Percentiles rank a stretch among this genome's conserved stretches.
Conservation (phyloP, 92 coral and sea anemone species). For the Siderastrea siderea region DNA sequence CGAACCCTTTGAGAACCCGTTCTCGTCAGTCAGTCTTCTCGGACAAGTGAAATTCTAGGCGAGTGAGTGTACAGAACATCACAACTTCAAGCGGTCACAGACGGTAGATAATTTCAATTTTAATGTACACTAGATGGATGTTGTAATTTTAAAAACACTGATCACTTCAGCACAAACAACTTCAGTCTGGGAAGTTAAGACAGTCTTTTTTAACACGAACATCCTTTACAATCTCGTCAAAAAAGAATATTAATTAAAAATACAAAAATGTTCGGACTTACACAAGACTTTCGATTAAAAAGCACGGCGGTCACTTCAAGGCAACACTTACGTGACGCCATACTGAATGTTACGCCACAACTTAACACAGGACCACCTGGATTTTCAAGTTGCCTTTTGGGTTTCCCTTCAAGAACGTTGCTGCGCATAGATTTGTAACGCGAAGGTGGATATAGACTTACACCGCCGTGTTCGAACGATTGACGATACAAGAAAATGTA, state of each 20-base stretch:
- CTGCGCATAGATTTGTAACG: background rate
- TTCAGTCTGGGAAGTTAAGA: background rate
- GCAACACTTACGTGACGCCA: background rate
- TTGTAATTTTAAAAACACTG: slow-evolving; percentile 18
- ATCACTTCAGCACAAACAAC: slow-evolving; percentile 4
- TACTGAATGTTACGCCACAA: background rate
- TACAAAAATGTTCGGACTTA: slow-evolving; percentile 1
- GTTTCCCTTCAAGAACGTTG: background rate
- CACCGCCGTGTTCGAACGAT: background rate
- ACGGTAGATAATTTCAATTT: slow-evolving; percentile 23
- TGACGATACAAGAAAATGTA: background rate
- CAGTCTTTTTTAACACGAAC: background rate
- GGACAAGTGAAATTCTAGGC: too few relatives aligned
- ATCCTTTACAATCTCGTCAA: slow-evolving; percentile 37
- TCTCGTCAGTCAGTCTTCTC: too few relatives aligned
- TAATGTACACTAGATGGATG: slow-evolving; percentile 10
- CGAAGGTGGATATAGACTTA: background rate
- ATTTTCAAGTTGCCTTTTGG: background rate
- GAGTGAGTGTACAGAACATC: too few relatives aligned
- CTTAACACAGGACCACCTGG: background rate
- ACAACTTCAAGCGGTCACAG: background rate
- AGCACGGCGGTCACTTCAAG: background rate
- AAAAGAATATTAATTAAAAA: slow-evolving; percentile 33
- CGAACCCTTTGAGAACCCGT: too few relatives aligned
- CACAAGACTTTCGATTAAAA: background rate